Evolutionary conservation across 1,140 invertebrate species (phyloP).

Genomic region (Brachionus angularis): DNA sequence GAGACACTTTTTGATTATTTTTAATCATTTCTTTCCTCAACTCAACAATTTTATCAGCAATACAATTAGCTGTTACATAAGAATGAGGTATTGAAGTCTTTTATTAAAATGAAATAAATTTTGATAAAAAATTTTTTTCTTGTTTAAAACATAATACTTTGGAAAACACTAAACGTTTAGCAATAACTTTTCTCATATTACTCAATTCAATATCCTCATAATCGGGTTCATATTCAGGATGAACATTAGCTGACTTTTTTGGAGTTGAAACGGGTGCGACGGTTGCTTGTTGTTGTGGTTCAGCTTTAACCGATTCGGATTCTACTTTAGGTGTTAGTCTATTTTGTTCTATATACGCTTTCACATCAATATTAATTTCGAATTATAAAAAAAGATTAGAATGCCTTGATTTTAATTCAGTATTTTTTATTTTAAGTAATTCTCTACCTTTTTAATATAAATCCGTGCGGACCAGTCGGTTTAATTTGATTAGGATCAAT

Average conservation of each 20-base stretch:
- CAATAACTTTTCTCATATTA: constrained; percentile 40
- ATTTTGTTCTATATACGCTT: constrained; percentile 39
- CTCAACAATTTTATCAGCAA: constrained; percentile 70
- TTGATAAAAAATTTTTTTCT: no score
- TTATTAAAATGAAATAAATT: no score
- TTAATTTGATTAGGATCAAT: constrained; percentile 19
- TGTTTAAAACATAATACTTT: no score
- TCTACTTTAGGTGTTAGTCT: not conserved
- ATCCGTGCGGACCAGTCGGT: constrained; percentile 17
- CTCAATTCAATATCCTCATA: constrained; percentile 29
- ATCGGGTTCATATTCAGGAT: constrained; percentile 18
- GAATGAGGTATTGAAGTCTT: constrained; percentile 82
- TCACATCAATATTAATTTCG: constrained; percentile 31
- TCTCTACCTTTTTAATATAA: constrained; percentile 39
- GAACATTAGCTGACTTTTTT: constrained; percentile 7
- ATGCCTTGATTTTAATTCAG: not conserved
- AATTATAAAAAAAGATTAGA: constrained; percentile 22
- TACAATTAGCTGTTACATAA: constrained; percentile 80
- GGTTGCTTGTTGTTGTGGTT: not conserved
- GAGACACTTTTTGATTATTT: constrained; percentile 75
- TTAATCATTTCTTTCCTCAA: constrained; percentile 74
- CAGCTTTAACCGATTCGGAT: not conserved
- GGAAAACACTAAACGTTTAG: constrained; percentile 40
- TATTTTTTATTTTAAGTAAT: not conserved
- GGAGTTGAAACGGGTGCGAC: not conserved